Evolutionary conservation across 2,113 vertebrate genomes (phyloP).

Genomic region (Cyprinus carpio): DNA sequence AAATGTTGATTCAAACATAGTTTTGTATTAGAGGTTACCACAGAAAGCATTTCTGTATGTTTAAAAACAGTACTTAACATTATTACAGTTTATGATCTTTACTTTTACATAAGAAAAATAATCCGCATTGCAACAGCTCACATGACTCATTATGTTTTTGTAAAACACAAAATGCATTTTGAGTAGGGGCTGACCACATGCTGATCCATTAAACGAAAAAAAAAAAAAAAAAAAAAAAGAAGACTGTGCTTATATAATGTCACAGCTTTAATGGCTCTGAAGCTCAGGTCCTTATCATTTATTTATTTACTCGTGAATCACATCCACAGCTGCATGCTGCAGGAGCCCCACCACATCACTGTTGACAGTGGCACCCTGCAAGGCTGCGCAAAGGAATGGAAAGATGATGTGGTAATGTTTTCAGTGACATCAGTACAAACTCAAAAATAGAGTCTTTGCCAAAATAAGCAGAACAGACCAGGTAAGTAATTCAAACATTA

Average conservation of each 20-base stretch:
- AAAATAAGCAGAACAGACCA: too few species aligned
- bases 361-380: not conserved
- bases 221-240: not conserved
- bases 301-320: slow-evolving; percentile 70
- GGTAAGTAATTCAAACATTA: slow-evolving; percentile 15
- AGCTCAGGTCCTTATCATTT: slow-evolving; percentile 72
- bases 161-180: not conserved
- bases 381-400: not conserved
- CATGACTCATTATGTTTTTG: not conserved
- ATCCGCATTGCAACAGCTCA: not conserved
- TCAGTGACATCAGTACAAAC: not conserved
- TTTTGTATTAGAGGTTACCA: not conserved
- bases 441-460: not conserved
- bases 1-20: not conserved
- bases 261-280: slow-evolving; percentile 62
- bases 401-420: not conserved
- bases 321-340: slow-evolving; percentile 24
- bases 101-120: not conserved
- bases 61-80: not conserved
- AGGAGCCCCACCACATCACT: not conserved
- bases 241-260: slow-evolving; percentile 57
- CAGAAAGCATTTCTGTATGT: not conserved
- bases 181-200: not conserved
- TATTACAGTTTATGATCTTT: not conserved
- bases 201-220: not conserved